Conservation (phyloP, 2,888 invertebrate species). For the Perithous albicinctus region DNA sequence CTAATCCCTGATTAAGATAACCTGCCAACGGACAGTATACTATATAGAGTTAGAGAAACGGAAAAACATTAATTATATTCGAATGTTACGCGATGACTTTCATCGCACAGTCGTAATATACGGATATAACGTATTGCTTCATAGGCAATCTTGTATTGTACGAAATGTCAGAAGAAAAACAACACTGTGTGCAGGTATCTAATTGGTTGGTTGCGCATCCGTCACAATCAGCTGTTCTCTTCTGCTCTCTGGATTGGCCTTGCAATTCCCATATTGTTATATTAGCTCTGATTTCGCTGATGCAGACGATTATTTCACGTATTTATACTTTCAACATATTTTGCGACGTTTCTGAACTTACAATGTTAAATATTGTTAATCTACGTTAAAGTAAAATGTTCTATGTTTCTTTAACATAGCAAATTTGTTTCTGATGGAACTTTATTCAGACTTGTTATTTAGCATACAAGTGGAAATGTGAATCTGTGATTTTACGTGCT, state of each 20-base stretch:
- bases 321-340: no score
- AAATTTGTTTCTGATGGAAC: no score
- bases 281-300: not conserved
- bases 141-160: not conserved
- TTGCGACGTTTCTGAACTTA: no score
- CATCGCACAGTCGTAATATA: not conserved
- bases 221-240: constrained; percentile 62
- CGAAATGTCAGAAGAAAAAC: not conserved
- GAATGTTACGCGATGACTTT: not conserved
- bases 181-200: not conserved
- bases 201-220: constrained; percentile 23
- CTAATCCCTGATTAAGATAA: not conserved
- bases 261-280: not conserved
- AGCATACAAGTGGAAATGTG: no score
- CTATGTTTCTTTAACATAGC: no score
- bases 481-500: no score
- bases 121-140: constrained; percentile 1
- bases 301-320: not conserved
- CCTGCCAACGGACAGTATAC: not conserved
- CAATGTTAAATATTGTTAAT: no score
- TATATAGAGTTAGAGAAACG: not conserved
- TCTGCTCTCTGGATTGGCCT: not conserved
- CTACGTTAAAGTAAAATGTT: no score
- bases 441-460: no score
- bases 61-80: constrained; percentile 2